These are phyloP conservation scores for Ectemnius lituratus DNA, from an alignment of 2,888 invertebrate genomes.

Conservation along the genomic window DNA sequence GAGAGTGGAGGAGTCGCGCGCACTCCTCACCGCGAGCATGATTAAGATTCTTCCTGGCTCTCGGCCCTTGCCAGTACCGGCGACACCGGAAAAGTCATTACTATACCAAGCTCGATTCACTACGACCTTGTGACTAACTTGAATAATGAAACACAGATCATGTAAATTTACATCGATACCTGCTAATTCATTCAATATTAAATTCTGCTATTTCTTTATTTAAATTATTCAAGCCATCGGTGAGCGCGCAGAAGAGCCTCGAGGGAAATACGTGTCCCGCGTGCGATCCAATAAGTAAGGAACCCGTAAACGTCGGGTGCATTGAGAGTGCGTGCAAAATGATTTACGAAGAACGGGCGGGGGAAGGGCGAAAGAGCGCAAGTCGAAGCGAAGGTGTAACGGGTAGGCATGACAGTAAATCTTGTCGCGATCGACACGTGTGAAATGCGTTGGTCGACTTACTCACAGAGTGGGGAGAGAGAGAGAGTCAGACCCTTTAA, in stretches of 20 bases:
- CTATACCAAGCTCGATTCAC: slow-evolving; percentile 29
- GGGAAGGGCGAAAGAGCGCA: slow-evolving; percentile 50
- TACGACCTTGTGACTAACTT: slow-evolving; percentile 25
- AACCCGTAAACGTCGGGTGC: slow-evolving; percentile 57
- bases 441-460: slow-evolving; percentile 72
- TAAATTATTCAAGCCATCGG: no score
- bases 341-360: slow-evolving; percentile 69
- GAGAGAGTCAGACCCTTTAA: background rate
- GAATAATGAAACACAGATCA: background rate
- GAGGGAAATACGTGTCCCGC: slow-evolving; percentile 16
- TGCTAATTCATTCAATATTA: no score
- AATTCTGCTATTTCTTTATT: no score
- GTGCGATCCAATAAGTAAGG: slow-evolving; percentile 55
- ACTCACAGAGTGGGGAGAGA: slow-evolving; percentile 41
- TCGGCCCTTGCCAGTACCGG: slow-evolving; percentile 18
- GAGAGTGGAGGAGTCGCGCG: slow-evolving; percentile 57
- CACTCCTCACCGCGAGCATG: slow-evolving; percentile 49
- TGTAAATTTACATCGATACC: no score
- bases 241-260: no score
- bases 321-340: slow-evolving; percentile 61
- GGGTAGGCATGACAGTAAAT: slow-evolving; percentile 69
- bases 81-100: slow-evolving; percentile 44
- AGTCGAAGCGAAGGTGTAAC: slow-evolving; percentile 16
- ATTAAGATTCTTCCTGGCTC: slow-evolving; percentile 58
- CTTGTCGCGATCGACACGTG: slow-evolving; percentile 74